Base-by-base conservation (phyloP, 2,797 vertebrate species). In the Gallinago solitaria region DNA sequence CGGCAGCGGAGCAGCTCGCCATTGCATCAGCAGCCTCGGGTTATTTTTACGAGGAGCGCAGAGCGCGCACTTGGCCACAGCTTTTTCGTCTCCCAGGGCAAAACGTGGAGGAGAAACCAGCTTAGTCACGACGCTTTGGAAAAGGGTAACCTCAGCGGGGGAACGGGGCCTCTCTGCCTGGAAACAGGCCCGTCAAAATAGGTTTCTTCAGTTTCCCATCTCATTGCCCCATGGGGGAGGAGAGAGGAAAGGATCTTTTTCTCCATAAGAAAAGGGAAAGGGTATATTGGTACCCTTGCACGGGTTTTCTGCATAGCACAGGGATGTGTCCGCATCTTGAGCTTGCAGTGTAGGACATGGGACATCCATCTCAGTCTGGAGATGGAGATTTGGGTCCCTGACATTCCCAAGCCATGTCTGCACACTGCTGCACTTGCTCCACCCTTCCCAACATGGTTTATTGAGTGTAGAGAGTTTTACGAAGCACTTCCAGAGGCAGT, bases 201-300 rank as follows among this genome's bases (percentile, higher is more conserved):
- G 87, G 61, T 39, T 83, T 45, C 96, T 93, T 57, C 65, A 25
- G 68, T 94, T 94, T 87, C 86, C 60, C 89, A 77, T 75, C 83
- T 76, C 65, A 23, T 32, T 67, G 64, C 33, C 79, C 57, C 33
- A 3, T 1, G 8, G 37, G 12, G 71, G 64, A 92, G 76, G 83
- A 92, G 83, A 78, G 51, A 45, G 59, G 67, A 50, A 73, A 88
- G 39, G 73, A 70, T 65, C 37, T 82, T 17, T 3, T 23, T 61
- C 63, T 73, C 47, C 41, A 4, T 11, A 48, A 87, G 57, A 27
- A 63, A 64, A 83, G 39, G 48, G 32, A 47, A 47, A 32, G 71
- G 68, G 41, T 17, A 23, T 20, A 7, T 25, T 11, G 11, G 5
- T 9, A 32, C 24, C 45, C 53, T 43, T 25, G 54, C 15, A 56